Percentiles rank a stretch among this genome's conserved stretches.
Evolutionary conservation across 1,140 invertebrate genomes (phyloP).

Genomic region (Neodiprion virginianus): DNA sequence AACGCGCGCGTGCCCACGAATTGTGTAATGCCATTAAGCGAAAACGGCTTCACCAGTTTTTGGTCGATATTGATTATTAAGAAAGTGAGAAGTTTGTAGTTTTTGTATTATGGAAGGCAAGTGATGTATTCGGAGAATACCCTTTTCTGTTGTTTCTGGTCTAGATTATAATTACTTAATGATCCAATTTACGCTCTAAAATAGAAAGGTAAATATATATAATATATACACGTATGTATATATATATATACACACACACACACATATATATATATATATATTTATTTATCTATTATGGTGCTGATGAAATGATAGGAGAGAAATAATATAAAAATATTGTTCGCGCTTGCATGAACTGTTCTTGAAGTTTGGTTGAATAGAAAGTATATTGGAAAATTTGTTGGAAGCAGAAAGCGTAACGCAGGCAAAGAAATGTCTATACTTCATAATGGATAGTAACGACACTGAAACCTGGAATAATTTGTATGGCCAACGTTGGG

Average conservation of each 20-base stretch:
- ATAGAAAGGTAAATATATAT: slow-evolving; percentile 17
- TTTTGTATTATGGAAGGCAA: slow-evolving; percentile 1
- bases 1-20: no score
- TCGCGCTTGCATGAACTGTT: slow-evolving; percentile 31
- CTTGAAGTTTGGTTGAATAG: neutral
- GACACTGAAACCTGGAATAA: neutral
- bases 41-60: no score
- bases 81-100: neutral
- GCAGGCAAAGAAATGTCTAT: neutral
- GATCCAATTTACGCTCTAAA: slow-evolving; percentile 27
- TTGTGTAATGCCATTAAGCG: no score
- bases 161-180: slow-evolving; percentile 17
- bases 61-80: neutral
- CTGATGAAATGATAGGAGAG: slow-evolving; percentile 6
- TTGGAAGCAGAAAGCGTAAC: neutral
- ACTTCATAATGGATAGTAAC: neutral
- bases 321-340: neutral
- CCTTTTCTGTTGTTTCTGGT: no score
- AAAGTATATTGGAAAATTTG: neutral
- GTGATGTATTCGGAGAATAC: slow-evolving; percentile 3
- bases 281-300: neutral
- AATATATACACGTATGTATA: slow-evolving; percentile 14
- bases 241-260: no score
- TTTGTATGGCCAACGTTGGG: neutral
- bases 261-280: neutral